Evolutionary conservation across 2,888 invertebrate genomes (phyloP).

Genomic region (Mamestra brassicae): DNA sequence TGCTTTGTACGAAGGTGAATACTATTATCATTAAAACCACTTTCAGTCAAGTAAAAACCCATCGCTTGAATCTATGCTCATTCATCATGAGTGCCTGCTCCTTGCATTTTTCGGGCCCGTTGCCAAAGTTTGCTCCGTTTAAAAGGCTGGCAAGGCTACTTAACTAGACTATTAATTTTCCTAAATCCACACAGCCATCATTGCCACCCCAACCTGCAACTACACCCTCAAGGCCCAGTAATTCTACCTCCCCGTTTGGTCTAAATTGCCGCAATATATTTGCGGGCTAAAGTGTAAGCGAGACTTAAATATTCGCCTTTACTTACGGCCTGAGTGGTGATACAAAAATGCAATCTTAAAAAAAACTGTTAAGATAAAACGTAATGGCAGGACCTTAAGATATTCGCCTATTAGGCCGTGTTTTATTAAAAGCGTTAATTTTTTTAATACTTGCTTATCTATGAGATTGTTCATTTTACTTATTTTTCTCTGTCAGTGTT

Average conservation of each 20-base stretch:
- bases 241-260: constrained; percentile 70
- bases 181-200: constrained; percentile 54
- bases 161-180: constrained; percentile 33
- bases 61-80: background rate
- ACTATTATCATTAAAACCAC: background rate
- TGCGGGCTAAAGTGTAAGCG: constrained; percentile 80
- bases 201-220: constrained; percentile 54
- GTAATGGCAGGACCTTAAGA: constrained; percentile 18
- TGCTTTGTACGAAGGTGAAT: background rate
- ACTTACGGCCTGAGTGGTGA: constrained; percentile 66
- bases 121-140: constrained; percentile 32
- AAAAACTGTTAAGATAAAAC: constrained; percentile 42
- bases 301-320: constrained; percentile 80
- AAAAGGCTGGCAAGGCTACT: constrained; percentile 38
- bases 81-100: constrained; percentile 7
- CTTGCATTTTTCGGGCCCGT: constrained; percentile 25
- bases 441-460: constrained; percentile 15
- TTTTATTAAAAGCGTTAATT: constrained; percentile 22
- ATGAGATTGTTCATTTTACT: constrained; percentile 10
- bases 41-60: background rate
- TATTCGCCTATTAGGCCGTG: constrained; percentile 3
- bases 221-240: constrained; percentile 68
- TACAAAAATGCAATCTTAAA: constrained; percentile 70
- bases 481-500: constrained; percentile 1
- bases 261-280: constrained; percentile 85